These are phyloP conservation scores for Dicyrtoma fusca DNA, from an alignment of 2,888 invertebrate species.

Conservation along the genomic window DNA sequence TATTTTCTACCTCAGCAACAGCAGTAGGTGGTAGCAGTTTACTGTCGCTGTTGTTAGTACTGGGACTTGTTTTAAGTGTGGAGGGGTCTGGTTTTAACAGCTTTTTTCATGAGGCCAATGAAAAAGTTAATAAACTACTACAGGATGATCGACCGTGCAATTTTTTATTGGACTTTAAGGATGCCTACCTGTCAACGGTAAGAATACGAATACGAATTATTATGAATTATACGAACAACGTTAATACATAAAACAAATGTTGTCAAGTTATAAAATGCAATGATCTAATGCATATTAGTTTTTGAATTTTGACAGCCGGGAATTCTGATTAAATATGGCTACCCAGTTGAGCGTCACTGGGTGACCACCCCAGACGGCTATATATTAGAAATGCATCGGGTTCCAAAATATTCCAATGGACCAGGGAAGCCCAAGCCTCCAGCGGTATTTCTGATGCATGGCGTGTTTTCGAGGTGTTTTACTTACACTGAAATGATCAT, in stretches of 20 bases:
- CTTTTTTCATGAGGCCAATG: not conserved
- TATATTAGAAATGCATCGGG: not conserved
- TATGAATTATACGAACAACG: too few species aligned
- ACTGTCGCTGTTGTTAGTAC: too few species aligned
- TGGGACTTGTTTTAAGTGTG: too few species aligned
- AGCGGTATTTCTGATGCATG: slow-evolving; percentile 4
- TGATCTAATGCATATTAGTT: not conserved
- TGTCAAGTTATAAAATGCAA: not conserved
- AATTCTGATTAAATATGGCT: not conserved
- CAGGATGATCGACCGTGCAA: not conserved
- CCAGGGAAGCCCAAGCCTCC: not conserved
- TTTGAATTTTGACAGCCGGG: slow-evolving; percentile 7
- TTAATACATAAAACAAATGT: not conserved
- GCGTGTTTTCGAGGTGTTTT: too few species aligned
- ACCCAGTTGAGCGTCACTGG: slow-evolving; percentile 7
- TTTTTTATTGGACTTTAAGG: not conserved
- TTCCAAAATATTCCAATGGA: too few species aligned
- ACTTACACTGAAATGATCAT: too few species aligned
- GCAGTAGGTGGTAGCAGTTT: too few species aligned
- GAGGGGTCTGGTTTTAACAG: too few species aligned
- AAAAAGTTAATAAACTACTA: not conserved
- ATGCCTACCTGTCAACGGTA: not conserved
- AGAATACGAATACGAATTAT: too few species aligned
- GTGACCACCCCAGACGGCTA: slow-evolving; percentile 7
- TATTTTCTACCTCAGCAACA: too few species aligned